Percentiles rank a stretch among this genome's conserved stretches.
Evolutionary conservation across 2,888 invertebrate genomes (phyloP).

Genomic region (Mantis religiosa): DNA sequence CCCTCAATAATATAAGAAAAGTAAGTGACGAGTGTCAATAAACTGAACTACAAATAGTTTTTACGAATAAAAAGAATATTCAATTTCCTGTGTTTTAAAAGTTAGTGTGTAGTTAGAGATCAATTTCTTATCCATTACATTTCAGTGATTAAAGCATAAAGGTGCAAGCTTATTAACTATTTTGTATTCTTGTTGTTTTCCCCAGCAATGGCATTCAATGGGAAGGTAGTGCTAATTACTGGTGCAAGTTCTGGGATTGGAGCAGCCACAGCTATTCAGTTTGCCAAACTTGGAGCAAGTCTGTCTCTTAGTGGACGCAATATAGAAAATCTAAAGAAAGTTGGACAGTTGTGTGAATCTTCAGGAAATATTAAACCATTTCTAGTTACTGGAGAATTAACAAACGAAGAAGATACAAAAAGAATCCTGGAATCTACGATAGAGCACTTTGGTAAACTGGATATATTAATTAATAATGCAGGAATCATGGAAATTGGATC

Average conservation of each 20-base stretch:
- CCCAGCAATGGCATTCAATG: constrained; percentile 55
- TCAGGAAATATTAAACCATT: constrained; percentile 47
- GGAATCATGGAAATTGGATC: constrained; percentile 68
- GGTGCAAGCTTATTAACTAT: neutral
- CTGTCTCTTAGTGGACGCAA: constrained; percentile 69
- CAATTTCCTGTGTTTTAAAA: no score
- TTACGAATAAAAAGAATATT: no score
- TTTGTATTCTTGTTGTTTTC: no score
- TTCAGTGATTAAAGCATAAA: neutral
- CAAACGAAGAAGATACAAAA: constrained; percentile 67
- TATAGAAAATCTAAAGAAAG: constrained; percentile 59
- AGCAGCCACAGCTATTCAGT: constrained; percentile 71
- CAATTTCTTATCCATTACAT: neutral
- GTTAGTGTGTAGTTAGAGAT: no score
- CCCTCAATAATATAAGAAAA: no score
- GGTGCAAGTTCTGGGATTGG: constrained; percentile 87
- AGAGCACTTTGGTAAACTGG: constrained; percentile 68
- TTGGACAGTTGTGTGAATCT: constrained; percentile 54
- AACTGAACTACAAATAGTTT: no score
- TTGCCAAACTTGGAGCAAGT: constrained; percentile 70
- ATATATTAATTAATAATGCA: constrained; percentile 87
- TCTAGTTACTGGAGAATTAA: constrained; percentile 65
- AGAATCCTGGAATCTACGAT: constrained; percentile 69
- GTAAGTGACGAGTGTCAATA: no score
- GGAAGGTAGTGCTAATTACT: constrained; percentile 70